phyloP scores from a whole-genome alignment of 2,888 invertebrate genomes.

The Fissipunctia ypsillon region DNA sequence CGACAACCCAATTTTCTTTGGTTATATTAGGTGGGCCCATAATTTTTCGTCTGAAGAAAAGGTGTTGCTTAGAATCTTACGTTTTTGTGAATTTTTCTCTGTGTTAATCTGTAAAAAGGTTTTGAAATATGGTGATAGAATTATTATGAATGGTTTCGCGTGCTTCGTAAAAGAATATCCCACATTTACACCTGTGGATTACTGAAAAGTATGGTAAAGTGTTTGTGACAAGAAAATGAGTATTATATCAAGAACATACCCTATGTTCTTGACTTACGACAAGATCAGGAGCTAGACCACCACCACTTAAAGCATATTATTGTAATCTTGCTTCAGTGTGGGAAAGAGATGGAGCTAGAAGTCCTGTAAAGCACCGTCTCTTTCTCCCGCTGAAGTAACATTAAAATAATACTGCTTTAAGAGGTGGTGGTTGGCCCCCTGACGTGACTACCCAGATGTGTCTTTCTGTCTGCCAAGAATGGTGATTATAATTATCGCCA shows the following conservation, averaged over 20 bases:
- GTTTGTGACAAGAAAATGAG: neutral
- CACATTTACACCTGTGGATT: neutral
- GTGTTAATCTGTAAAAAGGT: constrained; percentile 49
- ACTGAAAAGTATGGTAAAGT: neutral
- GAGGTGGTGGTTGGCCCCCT: too few relatives aligned
- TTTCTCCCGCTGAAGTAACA: too few relatives aligned
- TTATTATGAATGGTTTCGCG: neutral
- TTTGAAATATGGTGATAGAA: constrained; percentile 23
- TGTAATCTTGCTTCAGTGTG: too few relatives aligned
- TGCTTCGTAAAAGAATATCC: neutral
- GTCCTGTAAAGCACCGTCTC: too few relatives aligned
- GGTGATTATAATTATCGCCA: neutral
- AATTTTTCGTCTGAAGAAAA: constrained; percentile 40
- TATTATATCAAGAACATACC: neutral
- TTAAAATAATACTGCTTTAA: too few relatives aligned
- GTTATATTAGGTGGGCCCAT: constrained; percentile 45
- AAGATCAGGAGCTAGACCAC: too few relatives aligned
- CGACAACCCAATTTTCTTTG: constrained; percentile 51
- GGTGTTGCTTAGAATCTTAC: constrained; percentile 20
- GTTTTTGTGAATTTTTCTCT: constrained; percentile 16
- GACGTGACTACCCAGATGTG: neutral
- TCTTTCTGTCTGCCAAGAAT: neutral
- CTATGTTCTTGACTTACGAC: neutral
- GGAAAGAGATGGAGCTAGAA: too few relatives aligned
- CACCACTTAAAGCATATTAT: too few relatives aligned